phyloP scores from a whole-genome alignment of 2,113 vertebrate species.

The Plecotus auritus region DNA sequence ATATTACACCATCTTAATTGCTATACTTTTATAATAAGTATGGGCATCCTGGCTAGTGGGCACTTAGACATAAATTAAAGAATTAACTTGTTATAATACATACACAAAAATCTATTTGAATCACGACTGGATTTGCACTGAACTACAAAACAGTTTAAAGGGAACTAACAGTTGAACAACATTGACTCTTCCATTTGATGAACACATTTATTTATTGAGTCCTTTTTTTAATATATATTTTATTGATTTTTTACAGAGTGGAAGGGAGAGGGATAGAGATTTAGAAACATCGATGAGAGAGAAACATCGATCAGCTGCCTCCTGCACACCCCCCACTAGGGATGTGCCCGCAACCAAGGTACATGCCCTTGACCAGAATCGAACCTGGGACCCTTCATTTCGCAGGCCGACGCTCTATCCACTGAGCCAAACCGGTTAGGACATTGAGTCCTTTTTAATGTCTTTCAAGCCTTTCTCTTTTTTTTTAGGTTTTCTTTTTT shows the following conservation, averaged over 20 bases:
- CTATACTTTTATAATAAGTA: not conserved
- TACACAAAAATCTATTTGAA: slow-evolving; percentile 15
- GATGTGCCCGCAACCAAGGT: too few relatives aligned
- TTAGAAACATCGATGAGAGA: too few relatives aligned
- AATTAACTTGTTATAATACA: slow-evolving; percentile 5
- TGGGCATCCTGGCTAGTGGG: not conserved
- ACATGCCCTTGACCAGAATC: too few relatives aligned
- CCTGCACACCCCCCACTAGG: too few relatives aligned
- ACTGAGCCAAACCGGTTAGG: too few relatives aligned
- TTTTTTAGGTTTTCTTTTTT: not conserved
- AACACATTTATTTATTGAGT: not conserved
- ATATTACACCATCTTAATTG: not conserved
- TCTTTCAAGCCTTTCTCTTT: slow-evolving; percentile 10
- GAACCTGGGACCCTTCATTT: too few relatives aligned
- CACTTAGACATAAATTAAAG: slow-evolving; percentile 19
- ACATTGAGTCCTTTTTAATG: not conserved
- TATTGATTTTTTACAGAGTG: too few relatives aligned
- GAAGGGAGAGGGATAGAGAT: too few relatives aligned
- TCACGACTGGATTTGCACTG: not conserved
- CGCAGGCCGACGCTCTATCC: too few relatives aligned
- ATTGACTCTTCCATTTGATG: not conserved
- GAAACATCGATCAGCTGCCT: too few relatives aligned
- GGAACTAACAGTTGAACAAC: not conserved
- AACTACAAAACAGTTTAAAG: slow-evolving; percentile 24
- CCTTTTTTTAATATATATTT: too few relatives aligned